phyloP scores from a whole-genome alignment of 2,888 invertebrate genomes.

The Athetis lepigone region DNA sequence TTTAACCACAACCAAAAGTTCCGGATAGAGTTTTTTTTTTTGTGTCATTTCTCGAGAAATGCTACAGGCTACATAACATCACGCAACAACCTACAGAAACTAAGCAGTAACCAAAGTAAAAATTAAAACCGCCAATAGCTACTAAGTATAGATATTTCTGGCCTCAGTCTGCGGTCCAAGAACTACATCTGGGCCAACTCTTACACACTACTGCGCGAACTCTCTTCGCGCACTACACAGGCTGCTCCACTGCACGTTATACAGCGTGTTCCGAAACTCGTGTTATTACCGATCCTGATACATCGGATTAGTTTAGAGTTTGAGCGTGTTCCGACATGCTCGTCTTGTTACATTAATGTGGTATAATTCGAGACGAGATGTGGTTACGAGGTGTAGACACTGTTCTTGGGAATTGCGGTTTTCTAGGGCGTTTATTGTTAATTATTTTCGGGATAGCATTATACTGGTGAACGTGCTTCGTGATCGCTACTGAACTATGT shows the following conservation, averaged over 20 bases:
- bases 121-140: too few species aligned
- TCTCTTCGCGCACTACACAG: constrained; percentile 20
- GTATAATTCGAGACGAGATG: constrained; percentile 29
- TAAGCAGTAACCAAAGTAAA: too few species aligned
- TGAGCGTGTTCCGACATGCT: constrained; percentile 32
- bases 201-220: constrained; percentile 5
- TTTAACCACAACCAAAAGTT: too few species aligned
- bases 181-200: too few species aligned
- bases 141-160: too few species aligned
- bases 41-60: too few species aligned
- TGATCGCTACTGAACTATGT: too few species aligned
- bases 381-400: constrained; percentile 27
- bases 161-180: too few species aligned
- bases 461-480: not conserved
- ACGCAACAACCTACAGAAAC: too few species aligned
- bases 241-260: constrained; percentile 12
- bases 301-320: constrained; percentile 60
- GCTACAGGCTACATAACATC: too few species aligned
- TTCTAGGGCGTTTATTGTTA: not conserved
- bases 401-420: constrained; percentile 32
- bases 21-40: too few species aligned
- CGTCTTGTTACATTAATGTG: constrained; percentile 57
- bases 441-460: not conserved
- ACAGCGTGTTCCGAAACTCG: constrained; percentile 30
- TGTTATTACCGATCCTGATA: constrained; percentile 57